Evolutionary conservation across 1,140 invertebrate genomes (phyloP).

Genomic region (Dysdera silvatica): DNA sequence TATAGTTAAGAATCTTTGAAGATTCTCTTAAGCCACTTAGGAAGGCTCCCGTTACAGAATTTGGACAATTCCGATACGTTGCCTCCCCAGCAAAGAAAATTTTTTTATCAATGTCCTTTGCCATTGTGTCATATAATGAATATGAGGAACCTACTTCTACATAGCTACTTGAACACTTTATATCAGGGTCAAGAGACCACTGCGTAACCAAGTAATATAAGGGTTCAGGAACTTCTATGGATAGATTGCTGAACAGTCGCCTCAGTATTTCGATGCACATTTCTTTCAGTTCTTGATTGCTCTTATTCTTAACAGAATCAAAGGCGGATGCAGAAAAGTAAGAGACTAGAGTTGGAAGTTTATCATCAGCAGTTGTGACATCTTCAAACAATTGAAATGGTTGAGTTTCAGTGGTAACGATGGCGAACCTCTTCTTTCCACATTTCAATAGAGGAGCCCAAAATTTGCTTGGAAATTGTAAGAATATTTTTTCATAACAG

Average conservation of each 20-base stretch:
- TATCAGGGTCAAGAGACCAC: constrained; percentile 43
- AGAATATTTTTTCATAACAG: constrained; percentile 46
- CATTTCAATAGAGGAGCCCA: constrained; percentile 41
- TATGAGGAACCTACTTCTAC: constrained; percentile 43
- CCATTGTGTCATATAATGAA: constrained; percentile 43
- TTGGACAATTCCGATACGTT: constrained; percentile 47
- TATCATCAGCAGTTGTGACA: background rate
- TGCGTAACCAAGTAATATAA: constrained; percentile 44
- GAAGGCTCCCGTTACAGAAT: constrained; percentile 49
- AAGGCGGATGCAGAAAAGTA: background rate
- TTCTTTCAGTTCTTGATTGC: constrained; percentile 35
- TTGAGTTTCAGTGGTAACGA: background rate
- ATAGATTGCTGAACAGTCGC: background rate
- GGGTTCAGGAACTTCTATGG: constrained; percentile 40
- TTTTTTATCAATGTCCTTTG: constrained; percentile 41
- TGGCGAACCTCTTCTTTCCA: constrained; percentile 37
- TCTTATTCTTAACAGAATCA: no score
- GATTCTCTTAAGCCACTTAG: constrained; percentile 46
- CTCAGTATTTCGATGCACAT: constrained; percentile 21
- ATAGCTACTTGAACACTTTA: constrained; percentile 46
- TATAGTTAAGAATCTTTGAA: no score
- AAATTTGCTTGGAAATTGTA: constrained; percentile 45
- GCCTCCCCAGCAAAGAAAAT: constrained; percentile 51
- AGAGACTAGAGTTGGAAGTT: constrained; percentile 7
- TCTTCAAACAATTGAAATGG: constrained; percentile 11